phyloP scores from a whole-genome alignment of 2,888 invertebrate species.

The Spatulosminthurus flaviceps region DNA sequence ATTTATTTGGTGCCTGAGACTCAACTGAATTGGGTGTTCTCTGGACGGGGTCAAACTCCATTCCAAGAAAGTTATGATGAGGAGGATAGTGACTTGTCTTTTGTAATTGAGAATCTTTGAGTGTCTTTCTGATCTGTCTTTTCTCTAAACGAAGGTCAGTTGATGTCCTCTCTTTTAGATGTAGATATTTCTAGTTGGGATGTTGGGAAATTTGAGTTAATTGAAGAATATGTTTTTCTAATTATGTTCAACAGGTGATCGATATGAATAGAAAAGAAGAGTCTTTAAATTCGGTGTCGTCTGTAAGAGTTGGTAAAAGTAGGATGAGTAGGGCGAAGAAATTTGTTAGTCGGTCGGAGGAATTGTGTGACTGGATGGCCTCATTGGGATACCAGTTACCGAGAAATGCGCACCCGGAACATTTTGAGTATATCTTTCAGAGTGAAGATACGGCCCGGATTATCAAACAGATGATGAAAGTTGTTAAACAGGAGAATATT shows the following conservation, averaged over 20 bases:
- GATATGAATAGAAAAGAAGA: too few relatives aligned
- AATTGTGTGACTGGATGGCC: constrained; percentile 11
- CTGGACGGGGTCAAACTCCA: neutral
- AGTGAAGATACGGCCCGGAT: constrained; percentile 51
- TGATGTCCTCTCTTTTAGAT: too few relatives aligned
- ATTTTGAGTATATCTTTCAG: constrained; percentile 56
- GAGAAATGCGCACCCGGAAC: constrained; percentile 29
- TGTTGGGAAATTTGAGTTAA: too few relatives aligned
- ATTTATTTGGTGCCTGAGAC: neutral
- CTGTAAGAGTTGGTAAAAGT: neutral
- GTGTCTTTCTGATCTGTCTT: too few relatives aligned
- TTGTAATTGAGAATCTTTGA: constrained; percentile 14
- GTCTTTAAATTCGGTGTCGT: neutral
- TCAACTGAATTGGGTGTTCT: neutral
- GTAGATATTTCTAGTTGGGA: too few relatives aligned
- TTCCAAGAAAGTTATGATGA: neutral
- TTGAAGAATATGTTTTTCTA: too few relatives aligned
- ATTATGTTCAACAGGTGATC: too few relatives aligned
- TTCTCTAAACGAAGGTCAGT: too few relatives aligned
- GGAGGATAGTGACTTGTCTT: constrained; percentile 6
- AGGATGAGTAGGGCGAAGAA: neutral
- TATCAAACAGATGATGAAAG: constrained; percentile 49
- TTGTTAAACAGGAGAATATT: constrained; percentile 41
- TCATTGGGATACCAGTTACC: constrained; percentile 24
- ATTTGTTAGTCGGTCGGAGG: constrained; percentile 6